Conservation (phyloP, 2,797 vertebrate genomes). For the Sardinella longiceps region DNA sequence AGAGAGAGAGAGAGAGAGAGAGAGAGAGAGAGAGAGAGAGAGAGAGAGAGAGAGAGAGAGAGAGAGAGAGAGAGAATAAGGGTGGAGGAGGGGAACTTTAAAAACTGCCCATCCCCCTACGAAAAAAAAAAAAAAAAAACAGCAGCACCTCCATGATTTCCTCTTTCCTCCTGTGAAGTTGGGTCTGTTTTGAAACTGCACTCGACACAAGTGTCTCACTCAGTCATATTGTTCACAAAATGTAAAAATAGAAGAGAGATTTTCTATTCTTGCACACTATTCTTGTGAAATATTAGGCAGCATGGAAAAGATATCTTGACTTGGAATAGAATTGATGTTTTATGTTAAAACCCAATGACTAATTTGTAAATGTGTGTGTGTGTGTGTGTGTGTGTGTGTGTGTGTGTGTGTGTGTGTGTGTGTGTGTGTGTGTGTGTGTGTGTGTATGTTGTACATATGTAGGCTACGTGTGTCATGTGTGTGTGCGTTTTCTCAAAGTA, state of each 20-base stretch:
- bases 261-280: not conserved
- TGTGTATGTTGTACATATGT: too few relatives aligned
- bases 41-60: not conserved
- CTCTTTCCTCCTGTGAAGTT: conserved; percentile 63
- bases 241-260: not conserved
- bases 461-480: too few relatives aligned
- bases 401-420: conserved; percentile 26
- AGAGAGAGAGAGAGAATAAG: conserved; percentile 54
- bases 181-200: conserved; percentile 27
- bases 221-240: not conserved
- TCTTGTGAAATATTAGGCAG: not conserved
- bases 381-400: conserved; percentile 36
- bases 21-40: conserved; percentile 1
- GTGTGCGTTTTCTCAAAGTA: conserved; percentile 27
- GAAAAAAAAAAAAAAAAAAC: conserved; percentile 32
- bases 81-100: conserved; percentile 70
- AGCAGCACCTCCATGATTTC: conserved; percentile 67
- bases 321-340: not conserved
- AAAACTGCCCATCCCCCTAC: conserved; percentile 66
- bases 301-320: not conserved
- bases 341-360: not conserved
- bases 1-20: not conserved
- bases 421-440: conserved; percentile 31
- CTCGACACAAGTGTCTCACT: not conserved
- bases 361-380: conserved; percentile 33